Evolutionary conservation across 2,797 vertebrate species (phyloP).

Genomic region (Eulemur mongoz): DNA sequence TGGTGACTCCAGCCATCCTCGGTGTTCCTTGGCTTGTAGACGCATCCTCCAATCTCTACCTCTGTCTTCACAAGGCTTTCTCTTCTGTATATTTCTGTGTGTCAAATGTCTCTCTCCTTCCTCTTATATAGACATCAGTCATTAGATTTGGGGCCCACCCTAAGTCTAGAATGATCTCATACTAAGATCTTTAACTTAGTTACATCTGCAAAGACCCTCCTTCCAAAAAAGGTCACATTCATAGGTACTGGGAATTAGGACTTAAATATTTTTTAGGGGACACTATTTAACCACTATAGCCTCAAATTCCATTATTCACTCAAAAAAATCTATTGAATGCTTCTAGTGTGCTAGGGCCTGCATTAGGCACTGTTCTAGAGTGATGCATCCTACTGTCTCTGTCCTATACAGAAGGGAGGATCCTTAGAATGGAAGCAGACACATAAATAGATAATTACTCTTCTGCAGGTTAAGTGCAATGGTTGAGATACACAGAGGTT

Average conservation of each 20-base stretch:
- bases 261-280: background rate
- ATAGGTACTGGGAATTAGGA: background rate
- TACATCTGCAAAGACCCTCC: background rate
- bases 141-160: background rate
- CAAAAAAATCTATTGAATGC: background rate
- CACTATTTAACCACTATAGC: background rate
- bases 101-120: background rate
- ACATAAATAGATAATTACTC: background rate
- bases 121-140: background rate
- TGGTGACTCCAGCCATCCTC: background rate
- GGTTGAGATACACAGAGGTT: background rate
- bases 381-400: background rate
- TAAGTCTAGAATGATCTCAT: background rate
- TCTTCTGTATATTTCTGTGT: background rate
- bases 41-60: background rate
- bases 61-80: background rate
- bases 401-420: background rate
- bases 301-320: background rate
- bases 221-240: background rate
- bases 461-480: too few species aligned
- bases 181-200: background rate
- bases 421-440: background rate
- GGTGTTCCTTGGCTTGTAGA: background rate
- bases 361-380: background rate
- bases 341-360: background rate